Evolutionary conservation across 1,140 invertebrate genomes (phyloP), one percentile per base, ranked within the genome.

Genomic region (Sarcophaga peregrina): DNA sequence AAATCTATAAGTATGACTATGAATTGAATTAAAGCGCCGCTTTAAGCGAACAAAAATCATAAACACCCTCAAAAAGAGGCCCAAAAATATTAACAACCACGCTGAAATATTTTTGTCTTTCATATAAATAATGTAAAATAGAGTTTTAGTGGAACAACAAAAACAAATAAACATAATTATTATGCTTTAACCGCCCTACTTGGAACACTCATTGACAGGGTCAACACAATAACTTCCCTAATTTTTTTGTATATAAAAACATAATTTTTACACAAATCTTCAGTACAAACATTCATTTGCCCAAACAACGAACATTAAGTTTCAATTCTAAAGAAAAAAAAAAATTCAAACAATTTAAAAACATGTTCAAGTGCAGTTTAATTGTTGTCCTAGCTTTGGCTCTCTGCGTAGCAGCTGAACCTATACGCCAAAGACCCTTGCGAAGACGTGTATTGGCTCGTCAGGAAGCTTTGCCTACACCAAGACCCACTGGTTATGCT

Each of bases 401-500:
- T 5, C 47, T 72, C 20, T 62, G 80, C 47, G 80, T 37, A 46
- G 25, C 54, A 5, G 80, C 52, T 1, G 80, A 62, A 45, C 80
- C 80, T 10, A 46, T 62, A 15, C 80, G 62, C 3, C 80, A 72
- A 17, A 68, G 48, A 46, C 54, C 62, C 10, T 25, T 68, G 4
- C 46, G 80, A 81, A 62, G 37, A 47, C 80, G 80, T 3, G 37
- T 68, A 17, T 81, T 37, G 20, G 80, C 80, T 47, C 80, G 80
- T 13, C 80, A 81, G 20, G 46, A 81, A 72, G 54, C 25, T 20
- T 25, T 25, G 15, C 83, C 85, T 81, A 82, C 86, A 47, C 78
- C 82, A 0, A 80, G 83, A 13, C 87, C 87, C 0, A 85, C 86
- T 20, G 87, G 87, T 25, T 88, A 88, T 84, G 87, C 87, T 0